Base-by-base conservation (phyloP, 2,888 invertebrate species). In the Drosophila falleni region DNA sequence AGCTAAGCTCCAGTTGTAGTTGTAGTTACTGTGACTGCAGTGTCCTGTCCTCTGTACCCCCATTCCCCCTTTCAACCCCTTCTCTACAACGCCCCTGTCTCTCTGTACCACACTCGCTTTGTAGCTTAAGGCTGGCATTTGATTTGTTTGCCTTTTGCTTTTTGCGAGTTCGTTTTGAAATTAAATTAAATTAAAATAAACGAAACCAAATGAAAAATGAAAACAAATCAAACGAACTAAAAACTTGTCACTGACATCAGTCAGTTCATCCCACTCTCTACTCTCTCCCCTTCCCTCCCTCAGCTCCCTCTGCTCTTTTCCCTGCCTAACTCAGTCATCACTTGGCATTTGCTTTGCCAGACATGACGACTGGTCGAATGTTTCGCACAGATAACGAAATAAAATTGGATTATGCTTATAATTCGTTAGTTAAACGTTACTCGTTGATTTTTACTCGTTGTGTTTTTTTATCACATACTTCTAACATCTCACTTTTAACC, bases 111-210 rank as follows among this genome's bases (percentile, higher is more conserved):
- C 55, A 26, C 35, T 26, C 1, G 23, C 29, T 9, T 41, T 58
- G 49, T 33, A 16, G 51, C 58, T 65, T 33, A 51, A 15, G 77
- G 67, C 53, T 59, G 60, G 66, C 50, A 80, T 80, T 81, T 83
- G 87, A 83, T 78, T 86, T 81, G 83, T 75, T 80, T 77, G 71
- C 68, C 68, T 76, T 76, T 74, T 74, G 85, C 59, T 29, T 49
- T 49, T 62, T 51, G 42, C 13, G 10, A 23, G 31, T 33, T 58
- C 23, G 55, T 49, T 62, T 39, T 65, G 29, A 63, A 85, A 85
- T 82, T 85, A 69, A 87, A 84, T 87, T 86, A 78, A 88, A 84
- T 74, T 76, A 72, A 72, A 79, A 67, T 59, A 60, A 76, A 73
- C 62, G 50, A 64, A 74, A 71, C 62, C 67, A 54, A 70, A 50